phyloP scores from a whole-genome alignment of 2,888 invertebrate species.

The Octodonta nipae region DNA sequence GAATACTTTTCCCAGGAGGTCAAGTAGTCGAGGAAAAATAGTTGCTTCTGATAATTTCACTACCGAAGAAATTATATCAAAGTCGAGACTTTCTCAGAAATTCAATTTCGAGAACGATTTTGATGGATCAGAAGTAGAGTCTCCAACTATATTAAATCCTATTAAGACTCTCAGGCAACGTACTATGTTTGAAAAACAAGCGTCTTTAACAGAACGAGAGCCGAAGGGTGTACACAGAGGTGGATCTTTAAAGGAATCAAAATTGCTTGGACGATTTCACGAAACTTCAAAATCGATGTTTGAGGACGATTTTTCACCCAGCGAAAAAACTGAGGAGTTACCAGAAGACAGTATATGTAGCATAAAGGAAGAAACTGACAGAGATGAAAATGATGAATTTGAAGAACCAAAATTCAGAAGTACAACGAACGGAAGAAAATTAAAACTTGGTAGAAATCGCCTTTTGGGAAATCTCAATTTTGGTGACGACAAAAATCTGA shows the following conservation, averaged over 20 bases:
- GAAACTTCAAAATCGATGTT: constrained; percentile 32
- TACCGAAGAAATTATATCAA: too few species aligned
- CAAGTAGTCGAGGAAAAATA: too few species aligned
- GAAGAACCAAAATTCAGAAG: constrained; percentile 19
- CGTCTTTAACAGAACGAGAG: constrained; percentile 10
- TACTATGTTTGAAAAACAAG: constrained; percentile 16
- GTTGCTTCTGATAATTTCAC: too few species aligned
- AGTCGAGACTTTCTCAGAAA: too few species aligned
- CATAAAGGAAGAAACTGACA: constrained; percentile 31
- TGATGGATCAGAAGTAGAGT: constrained; percentile 28
- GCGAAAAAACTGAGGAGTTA: constrained; percentile 21
- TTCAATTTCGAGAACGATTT: constrained; percentile 21
- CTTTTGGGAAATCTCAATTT: constrained; percentile 22
- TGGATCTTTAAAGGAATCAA: constrained; percentile 1
- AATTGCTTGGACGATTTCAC: constrained; percentile 18
- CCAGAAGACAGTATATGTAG: constrained; percentile 25
- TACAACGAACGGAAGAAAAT: constrained; percentile 22
- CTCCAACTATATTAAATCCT: constrained; percentile 19
- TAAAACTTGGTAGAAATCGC: constrained; percentile 25
- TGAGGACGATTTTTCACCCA: constrained; percentile 47
- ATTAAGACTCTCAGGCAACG: constrained; percentile 16
- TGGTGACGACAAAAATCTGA: constrained; percentile 48
- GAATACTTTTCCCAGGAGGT: constrained; percentile 30
- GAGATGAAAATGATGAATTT: constrained; percentile 26
- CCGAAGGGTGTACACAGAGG: constrained; percentile 12